Conservation (phyloP, 2,113 vertebrate genomes). For the Procavia capensis region DNA sequence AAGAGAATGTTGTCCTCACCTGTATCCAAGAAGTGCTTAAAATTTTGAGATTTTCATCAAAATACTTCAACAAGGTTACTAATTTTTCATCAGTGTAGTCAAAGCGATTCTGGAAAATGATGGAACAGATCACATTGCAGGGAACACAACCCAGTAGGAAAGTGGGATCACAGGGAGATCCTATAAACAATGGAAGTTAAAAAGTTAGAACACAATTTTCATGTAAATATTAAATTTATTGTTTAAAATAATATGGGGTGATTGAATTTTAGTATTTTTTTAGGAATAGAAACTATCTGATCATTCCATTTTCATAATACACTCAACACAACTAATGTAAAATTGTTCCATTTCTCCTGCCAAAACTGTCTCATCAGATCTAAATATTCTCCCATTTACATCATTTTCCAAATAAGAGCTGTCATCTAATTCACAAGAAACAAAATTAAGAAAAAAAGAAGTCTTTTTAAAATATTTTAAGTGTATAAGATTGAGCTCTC, state of each 20-base stretch:
- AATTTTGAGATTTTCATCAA: neutral
- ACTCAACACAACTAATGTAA: neutral
- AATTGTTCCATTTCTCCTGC: neutral
- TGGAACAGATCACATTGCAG: conserved; percentile 67
- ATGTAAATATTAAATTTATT: neutral
- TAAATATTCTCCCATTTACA: neutral
- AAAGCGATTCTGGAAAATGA: conserved; percentile 51
- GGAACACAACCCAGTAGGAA: conserved; percentile 50
- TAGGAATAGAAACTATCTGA: neutral
- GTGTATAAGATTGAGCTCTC: neutral
- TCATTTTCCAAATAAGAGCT: neutral
- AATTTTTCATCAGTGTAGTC: conserved; percentile 55
- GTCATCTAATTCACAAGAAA: neutral
- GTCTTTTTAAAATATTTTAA: neutral
- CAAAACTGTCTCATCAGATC: neutral
- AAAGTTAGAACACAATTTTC: neutral
- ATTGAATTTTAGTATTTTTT: neutral
- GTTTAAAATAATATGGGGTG: neutral
- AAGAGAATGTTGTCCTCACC: conserved; percentile 43
- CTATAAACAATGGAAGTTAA: conserved; percentile 21
- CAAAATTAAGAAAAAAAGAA: too few species aligned
- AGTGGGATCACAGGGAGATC: conserved; percentile 58
- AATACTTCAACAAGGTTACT: neutral
- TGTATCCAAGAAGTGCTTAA: conserved; percentile 5
- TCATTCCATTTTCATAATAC: neutral